Percentiles rank a stretch among this genome's conserved stretches.
Conservation (phyloP, 2,888 invertebrate species). For the Drosophila mimica region DNA sequence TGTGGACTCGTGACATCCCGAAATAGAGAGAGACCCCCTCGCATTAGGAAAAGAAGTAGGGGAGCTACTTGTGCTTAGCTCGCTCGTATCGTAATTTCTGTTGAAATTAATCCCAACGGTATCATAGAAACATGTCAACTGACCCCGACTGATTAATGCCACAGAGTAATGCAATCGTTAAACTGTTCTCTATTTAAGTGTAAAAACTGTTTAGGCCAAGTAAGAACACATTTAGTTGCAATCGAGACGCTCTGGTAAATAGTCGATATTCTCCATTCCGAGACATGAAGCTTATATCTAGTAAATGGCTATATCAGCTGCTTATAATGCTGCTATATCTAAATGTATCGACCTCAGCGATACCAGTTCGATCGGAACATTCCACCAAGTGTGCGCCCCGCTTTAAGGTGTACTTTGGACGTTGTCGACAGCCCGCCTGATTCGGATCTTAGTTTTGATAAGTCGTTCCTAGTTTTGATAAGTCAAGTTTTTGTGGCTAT, state of each 20-base stretch:
- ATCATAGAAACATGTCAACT: conserved; percentile 18
- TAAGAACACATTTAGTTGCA: conserved; percentile 31
- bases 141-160: conserved; percentile 24
- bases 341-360: conserved; percentile 3
- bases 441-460: background rate
- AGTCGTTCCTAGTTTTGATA: background rate
- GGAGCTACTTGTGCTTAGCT: conserved; percentile 14
- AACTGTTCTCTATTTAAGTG: conserved; percentile 13
- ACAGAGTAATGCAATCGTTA: background rate
- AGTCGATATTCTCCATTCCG: conserved; percentile 4
- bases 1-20: conserved; percentile 34
- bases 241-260: conserved; percentile 9
- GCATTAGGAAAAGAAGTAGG: background rate
- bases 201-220: conserved; percentile 13
- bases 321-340: conserved; percentile 30
- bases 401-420: conserved; percentile 45
- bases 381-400: conserved; percentile 29
- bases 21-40: background rate
- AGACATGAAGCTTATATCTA: conserved; percentile 33
- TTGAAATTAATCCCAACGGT: conserved; percentile 31
- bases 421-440: conserved; percentile 57
- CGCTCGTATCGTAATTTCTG: conserved; percentile 15
- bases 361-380: background rate
- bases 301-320: conserved; percentile 23
- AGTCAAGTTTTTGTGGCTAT: conserved; percentile 1